phyloP scores from a whole-genome alignment of 2,113 vertebrate species.

The Oncorhynchus tshawytscha region DNA sequence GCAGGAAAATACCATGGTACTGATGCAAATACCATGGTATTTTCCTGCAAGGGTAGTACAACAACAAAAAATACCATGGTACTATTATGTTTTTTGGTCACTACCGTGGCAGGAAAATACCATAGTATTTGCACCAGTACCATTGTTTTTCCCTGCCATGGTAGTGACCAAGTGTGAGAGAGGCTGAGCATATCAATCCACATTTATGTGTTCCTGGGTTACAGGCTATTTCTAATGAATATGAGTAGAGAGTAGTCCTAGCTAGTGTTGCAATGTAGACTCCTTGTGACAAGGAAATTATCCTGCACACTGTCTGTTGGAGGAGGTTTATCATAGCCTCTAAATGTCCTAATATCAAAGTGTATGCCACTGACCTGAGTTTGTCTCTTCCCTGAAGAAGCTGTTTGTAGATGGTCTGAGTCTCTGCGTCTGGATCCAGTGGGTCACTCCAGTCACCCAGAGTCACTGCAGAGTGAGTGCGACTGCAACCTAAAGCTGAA shows the following conservation, averaged over 20 bases:
- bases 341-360: not conserved
- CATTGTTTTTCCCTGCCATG: too few species aligned
- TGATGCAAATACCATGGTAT: too few species aligned
- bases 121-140: too few species aligned
- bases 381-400: conserved; percentile 78
- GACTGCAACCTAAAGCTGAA: conserved; percentile 83
- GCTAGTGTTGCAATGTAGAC: conserved; percentile 49
- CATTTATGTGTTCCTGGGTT: not conserved
- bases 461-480: conserved; percentile 84
- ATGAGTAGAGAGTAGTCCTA: not conserved
- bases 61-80: too few species aligned
- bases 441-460: conserved; percentile 88
- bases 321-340: not conserved
- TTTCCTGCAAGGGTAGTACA: too few species aligned
- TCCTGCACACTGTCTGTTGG: conserved; percentile 30
- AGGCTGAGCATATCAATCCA: not conserved
- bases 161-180: too few species aligned
- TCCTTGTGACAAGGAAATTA: conserved; percentile 55
- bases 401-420: conserved; percentile 85
- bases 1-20: too few species aligned
- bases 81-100: too few species aligned
- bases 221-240: not conserved
- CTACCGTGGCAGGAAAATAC: too few species aligned
- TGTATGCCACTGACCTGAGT: conserved; percentile 67
- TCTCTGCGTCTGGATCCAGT: conserved; percentile 80